A percentile compares a stretch with the other conserved stretches of the same genome.
Conservation (phyloP, 2,113 vertebrate species). For the Lasiurus borealis region DNA sequence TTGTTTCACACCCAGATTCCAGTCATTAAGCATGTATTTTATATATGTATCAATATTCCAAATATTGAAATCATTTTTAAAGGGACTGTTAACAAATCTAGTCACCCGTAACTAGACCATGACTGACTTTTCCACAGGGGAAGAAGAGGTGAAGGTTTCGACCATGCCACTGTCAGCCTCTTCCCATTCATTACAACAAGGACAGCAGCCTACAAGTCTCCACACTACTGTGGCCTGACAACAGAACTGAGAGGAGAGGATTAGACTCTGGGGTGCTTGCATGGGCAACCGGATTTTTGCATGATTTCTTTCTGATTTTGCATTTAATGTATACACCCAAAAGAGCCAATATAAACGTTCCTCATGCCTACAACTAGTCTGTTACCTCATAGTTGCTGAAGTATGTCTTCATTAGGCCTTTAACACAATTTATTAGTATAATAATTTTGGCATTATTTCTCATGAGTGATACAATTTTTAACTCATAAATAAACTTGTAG, state of each 20-base stretch:
- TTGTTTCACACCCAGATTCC: constrained; percentile 76
- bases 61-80: constrained; percentile 80
- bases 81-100: constrained; percentile 82
- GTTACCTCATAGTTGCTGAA: constrained; percentile 80
- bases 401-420: constrained; percentile 79
- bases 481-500: constrained; percentile 79
- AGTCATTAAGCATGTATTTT: constrained; percentile 80
- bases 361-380: constrained; percentile 79
- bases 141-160: constrained; percentile 84
- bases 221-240: constrained; percentile 84
- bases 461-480: constrained; percentile 78
- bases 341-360: constrained; percentile 81
- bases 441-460: constrained; percentile 81
- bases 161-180: constrained; percentile 83
- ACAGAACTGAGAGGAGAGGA: constrained; percentile 82
- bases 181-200: constrained; percentile 84
- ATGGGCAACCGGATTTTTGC: constrained; percentile 83
- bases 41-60: constrained; percentile 82
- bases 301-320: constrained; percentile 83
- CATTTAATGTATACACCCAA: constrained; percentile 82
- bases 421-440: constrained; percentile 77
- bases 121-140: constrained; percentile 84
- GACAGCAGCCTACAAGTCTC: constrained; percentile 83
- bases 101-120: constrained; percentile 84
- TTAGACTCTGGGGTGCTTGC: constrained; percentile 84